Evolutionary conservation across 2,113 vertebrate species (phyloP), one percentile per base, ranked within the genome.

Genomic region (Podarcis raffonei): DNA sequence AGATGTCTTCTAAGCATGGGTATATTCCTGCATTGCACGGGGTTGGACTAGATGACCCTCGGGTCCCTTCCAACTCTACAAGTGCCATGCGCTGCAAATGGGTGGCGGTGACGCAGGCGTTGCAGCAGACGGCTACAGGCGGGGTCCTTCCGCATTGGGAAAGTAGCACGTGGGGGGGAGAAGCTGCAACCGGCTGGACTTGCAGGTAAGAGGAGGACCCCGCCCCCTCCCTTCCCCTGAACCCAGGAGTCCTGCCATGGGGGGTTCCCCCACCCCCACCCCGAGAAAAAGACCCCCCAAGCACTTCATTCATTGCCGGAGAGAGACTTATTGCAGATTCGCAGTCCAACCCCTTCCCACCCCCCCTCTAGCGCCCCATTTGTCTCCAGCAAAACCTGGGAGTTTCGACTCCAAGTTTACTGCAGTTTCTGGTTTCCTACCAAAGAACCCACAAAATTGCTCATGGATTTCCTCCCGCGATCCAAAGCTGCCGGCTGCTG

Each of bases 101-200:
- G 3, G 6, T 13, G 15, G 11, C 2, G n/a, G 25, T n/a, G 80
- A 5, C 5, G 7, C 87, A 84, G 87, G 87, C 81, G 15, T 35
- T 57, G 62, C 74, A 27, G 16, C 57, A 37, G 81, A 57, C 42
- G 15, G 22, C 87, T 69, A 20, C 18, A 48, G 39, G 72, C 32
- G 39, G 39, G 72, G 87, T 83, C 81, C 81, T 84, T 78, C 62
- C n/a, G n/a, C 30, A n/a, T 66, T 37, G 39, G 15, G 59, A 84
- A 69, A 68, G 62, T 32, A 77, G 74, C 87, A 89, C 87, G 81
- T 84, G 87, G 74, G 71, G 81, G 27, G 8, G 23, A n/a, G 65
- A 11, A 23, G 39, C 62, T 57, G 62, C n/a, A 57, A 7, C 87
- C 81, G 74, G 87, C 87, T 84, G 87, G 87, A 35, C n/a, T n/a